Evolutionary conservation across 2,113 vertebrate species (phyloP), one percentile per base, ranked within the genome.

Genomic region (Euleptes europaea): DNA sequence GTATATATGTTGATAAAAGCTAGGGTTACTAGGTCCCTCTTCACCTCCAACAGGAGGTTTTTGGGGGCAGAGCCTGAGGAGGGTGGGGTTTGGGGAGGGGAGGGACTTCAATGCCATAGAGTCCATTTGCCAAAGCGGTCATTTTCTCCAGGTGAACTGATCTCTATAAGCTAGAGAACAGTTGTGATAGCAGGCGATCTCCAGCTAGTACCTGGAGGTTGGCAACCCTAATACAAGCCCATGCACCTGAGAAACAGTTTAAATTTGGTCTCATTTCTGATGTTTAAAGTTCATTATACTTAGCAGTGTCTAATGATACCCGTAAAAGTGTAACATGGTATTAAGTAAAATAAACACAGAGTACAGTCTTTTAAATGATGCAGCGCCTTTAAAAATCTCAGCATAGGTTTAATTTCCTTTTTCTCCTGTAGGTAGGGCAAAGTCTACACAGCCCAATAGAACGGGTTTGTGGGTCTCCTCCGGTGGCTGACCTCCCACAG

Each of bases 391-490:
- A 1, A 82, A 76, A 72, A 88, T 88, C 12, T 26, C 47, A 74
- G 14, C 40, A 21, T 35, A 31, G 67, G 31, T 85, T 54, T 70
- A 51, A 51, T 84, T 84, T 86, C 2, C n/a, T 69, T 70, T 33
- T 15, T 78, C n/a, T 42, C 1, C 0, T 76, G 82, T 71, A 71
- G 63, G 5, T 9, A 38, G 44, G 38, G 80, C 63, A 86, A 71
- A 0, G 0, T 31, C 9, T 74, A 60, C 13, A 40, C 10, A 7
- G 10, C 23, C 26, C 31, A 33, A 69, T 23, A 4, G 0, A 0
- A 21, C 19, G 67, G 14, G 21, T 15, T 17, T 51, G 12, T 51
- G 66, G 54, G 28, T 67, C 26, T 5, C 42, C 19, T 23, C 19
- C 44, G 67, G 19, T 85, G 51, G 47, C 35, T 75, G 40, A 26